Conservation (phyloP, 2,113 vertebrate species). For the Petaurus breviceps region DNA sequence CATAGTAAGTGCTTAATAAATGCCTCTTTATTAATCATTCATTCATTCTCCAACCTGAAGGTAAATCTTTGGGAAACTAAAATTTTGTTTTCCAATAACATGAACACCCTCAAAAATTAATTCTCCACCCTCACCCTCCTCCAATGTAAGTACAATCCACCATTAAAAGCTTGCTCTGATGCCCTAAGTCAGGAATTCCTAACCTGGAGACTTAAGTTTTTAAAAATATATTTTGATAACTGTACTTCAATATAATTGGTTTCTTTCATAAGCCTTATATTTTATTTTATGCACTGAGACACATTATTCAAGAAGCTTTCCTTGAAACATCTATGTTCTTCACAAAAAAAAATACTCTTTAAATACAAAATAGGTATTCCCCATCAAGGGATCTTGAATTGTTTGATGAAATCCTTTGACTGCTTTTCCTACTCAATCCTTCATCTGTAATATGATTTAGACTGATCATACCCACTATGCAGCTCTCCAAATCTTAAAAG, state of each 20-base stretch:
- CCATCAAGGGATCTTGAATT: not conserved
- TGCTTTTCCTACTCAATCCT: not conserved
- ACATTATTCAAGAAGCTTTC: not conserved
- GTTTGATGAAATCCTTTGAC: not conserved
- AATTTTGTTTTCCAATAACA: not conserved
- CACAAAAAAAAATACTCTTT: not conserved
- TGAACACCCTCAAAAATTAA: not conserved
- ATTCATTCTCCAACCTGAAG: too few relatives aligned
- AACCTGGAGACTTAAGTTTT: not conserved
- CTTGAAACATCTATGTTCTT: not conserved
- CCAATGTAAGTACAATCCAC: not conserved
- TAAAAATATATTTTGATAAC: too few relatives aligned
- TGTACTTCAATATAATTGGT: too few relatives aligned
- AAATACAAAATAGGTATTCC: not conserved
- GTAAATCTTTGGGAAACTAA: too few relatives aligned
- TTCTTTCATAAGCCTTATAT: too few relatives aligned
- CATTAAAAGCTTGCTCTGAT: not conserved
- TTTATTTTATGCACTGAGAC: not conserved
- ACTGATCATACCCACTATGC: not conserved
- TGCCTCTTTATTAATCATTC: too few relatives aligned
- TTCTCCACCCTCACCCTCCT: not conserved
- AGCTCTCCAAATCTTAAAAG: not conserved
- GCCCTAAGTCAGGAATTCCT: not conserved
- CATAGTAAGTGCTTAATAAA: too few relatives aligned
- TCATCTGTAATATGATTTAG: not conserved